Evolutionary conservation across 2,113 vertebrate species (phyloP).

Genomic region (Scolopax mira): DNA sequence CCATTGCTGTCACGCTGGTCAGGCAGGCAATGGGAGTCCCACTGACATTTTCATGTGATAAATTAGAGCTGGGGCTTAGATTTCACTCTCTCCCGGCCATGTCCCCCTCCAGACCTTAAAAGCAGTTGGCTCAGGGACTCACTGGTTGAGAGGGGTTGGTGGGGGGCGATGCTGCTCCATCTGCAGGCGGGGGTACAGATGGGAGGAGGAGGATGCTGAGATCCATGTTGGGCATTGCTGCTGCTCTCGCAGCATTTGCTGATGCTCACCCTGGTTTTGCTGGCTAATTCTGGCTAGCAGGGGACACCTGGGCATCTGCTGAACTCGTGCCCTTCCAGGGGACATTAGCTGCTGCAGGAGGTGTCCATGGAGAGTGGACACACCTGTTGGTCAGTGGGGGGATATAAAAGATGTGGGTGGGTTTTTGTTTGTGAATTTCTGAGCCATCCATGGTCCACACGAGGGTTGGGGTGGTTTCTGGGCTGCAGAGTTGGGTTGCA

Average conservation of each 20-base stretch:
- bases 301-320: fast-evolving
- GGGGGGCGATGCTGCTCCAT: fast-evolving
- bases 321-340: neutral
- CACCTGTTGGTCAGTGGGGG: neutral
- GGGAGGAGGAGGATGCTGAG: neutral
- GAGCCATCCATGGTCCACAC: fast-evolving
- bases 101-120: neutral
- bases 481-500: neutral
- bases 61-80: slow-evolving; percentile 10
- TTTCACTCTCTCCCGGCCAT: neutral
- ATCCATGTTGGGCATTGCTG: neutral
- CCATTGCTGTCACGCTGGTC: slow-evolving; percentile 14
- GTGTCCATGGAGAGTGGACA: neutral
- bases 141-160: neutral
- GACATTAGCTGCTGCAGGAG: neutral
- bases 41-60: slow-evolving; percentile 48
- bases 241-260: fast-evolving
- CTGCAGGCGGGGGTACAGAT: fast-evolving
- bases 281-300: neutral
- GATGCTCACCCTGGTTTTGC: neutral
- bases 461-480: neutral
- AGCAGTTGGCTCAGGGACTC: neutral
- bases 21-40: neutral
- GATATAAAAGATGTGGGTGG: neutral
- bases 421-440: neutral